Conservation (phyloP, 1,140 invertebrate species). For the Drosophila elegans region DNA sequence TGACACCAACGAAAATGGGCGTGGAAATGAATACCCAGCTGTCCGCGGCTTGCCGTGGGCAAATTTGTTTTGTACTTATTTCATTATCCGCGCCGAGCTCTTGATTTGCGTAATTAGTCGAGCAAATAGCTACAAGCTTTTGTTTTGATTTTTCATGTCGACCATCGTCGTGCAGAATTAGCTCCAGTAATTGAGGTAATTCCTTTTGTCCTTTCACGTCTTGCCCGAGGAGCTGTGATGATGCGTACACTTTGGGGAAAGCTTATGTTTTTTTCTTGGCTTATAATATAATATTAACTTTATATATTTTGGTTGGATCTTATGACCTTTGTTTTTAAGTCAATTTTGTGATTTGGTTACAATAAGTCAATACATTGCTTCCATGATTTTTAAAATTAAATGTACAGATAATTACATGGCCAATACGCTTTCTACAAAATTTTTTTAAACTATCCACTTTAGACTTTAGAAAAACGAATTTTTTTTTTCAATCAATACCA, state of each 20-base stretch:
- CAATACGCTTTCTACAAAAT: no score
- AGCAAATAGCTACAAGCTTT: conserved; percentile 81
- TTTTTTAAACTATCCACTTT: no score
- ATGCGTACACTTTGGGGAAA: background rate
- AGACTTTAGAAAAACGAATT: no score
- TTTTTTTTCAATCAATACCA: background rate
- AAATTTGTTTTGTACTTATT: conserved; percentile 76
- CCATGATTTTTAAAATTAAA: no score
- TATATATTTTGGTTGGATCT: no score
- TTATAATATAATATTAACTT: no score
- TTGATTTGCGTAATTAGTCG: conserved; percentile 79
- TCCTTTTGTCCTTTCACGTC: conserved; percentile 49
- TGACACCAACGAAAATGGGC: conserved; percentile 73
- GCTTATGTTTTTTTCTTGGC: no score
- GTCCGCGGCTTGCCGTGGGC: conserved; percentile 53
- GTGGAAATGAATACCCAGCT: conserved; percentile 40
- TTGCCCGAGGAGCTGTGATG: background rate
- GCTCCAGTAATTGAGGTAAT: conserved; percentile 77
- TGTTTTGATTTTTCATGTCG: conserved; percentile 65
- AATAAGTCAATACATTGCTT: no score
- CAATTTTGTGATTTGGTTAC: no score
- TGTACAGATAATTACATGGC: no score
- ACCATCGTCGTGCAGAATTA: conserved; percentile 43
- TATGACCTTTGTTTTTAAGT: no score
- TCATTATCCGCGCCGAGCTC: conserved; percentile 57